phyloP scores from a whole-genome alignment of 1,140 invertebrate genomes.

The Hydropsyche tenuis region DNA sequence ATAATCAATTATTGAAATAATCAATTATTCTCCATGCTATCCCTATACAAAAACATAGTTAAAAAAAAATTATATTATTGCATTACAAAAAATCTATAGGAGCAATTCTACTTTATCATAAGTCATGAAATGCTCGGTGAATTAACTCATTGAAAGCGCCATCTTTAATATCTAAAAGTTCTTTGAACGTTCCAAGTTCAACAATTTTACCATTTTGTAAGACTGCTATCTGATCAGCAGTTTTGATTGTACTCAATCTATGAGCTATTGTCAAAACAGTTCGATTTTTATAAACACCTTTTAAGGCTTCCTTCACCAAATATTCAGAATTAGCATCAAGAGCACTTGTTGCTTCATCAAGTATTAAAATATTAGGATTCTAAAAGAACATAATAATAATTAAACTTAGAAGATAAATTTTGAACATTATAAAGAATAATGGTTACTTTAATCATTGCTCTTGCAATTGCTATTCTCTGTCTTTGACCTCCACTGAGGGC shows the following conservation, averaged over 20 bases:
- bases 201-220: constrained; percentile 80
- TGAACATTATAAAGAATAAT: not conserved
- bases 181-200: constrained; percentile 82
- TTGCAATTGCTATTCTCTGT: constrained; percentile 87
- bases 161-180: constrained; percentile 66
- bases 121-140: constrained; percentile 64
- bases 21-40: too few relatives aligned
- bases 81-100: too few relatives aligned
- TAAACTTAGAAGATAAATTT: not conserved
- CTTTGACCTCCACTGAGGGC: constrained; percentile 87
- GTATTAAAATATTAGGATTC: constrained; percentile 83
- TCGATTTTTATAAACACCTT: constrained; percentile 76
- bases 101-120: constrained; percentile 25
- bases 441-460: constrained; percentile 84
- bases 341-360: constrained; percentile 92
- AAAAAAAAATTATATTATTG: too few relatives aligned
- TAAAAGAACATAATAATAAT: constrained; percentile 55
- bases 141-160: constrained; percentile 72
- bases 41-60: too few relatives aligned
- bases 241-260: constrained; percentile 89
- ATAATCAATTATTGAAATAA: too few relatives aligned
- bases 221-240: constrained; percentile 90
- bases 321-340: constrained; percentile 90
- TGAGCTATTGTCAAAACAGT: constrained; percentile 94
- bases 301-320: constrained; percentile 86